Base-by-base conservation (phyloP, 2,888 invertebrate species). In the Pollenia amentaria region DNA sequence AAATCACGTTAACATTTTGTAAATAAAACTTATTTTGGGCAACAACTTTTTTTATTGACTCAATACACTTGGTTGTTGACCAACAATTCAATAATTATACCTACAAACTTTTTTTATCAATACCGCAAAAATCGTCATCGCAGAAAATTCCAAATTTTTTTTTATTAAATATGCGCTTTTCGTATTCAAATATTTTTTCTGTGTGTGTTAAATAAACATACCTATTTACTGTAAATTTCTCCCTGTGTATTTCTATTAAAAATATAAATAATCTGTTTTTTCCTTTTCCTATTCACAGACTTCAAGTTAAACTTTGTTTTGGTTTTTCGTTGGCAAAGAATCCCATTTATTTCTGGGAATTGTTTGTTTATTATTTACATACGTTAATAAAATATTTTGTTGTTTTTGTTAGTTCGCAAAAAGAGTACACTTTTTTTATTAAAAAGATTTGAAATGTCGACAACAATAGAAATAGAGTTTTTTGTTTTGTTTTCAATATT, bases 331-430 rank as follows among this genome's bases (percentile, higher is more conserved):
- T 48, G 51, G 51, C 29, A 65, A 73, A 60, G 77, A 64, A 57
- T 77, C 51, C 60, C 51, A 70, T 82, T 78, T 38, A 82, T 42
- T 87, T 87, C 87, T 46, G 8, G 53, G 87, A 87, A 87, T 44
- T 75, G 18, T 70, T 86, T 78, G 62, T 78, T 85, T 81, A 73
- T 82, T 86, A 75, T 75, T 87, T 84, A 87, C 73, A 48, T 3
- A 29, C 29, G 29, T 29, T 75, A 78, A 83, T 65, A 51, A 73
- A 73, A 79, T 83, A 42, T 75, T 79, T 79, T 70, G 40, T 73
- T 79, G 67, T 67, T 38, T 65, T 73, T 62, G 65, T 65, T 77
- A 55, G 29, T 21, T 12, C 38, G 14, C n/a, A 80, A 64, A 62
- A 29, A 12, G n/a, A 77, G 21, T 3, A 6, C 12, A 46, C 11